Evolutionary conservation across 2,888 invertebrate genomes (phyloP), one percentile per base, ranked within the genome.

Genomic region (Calliphora vomitoria): DNA sequence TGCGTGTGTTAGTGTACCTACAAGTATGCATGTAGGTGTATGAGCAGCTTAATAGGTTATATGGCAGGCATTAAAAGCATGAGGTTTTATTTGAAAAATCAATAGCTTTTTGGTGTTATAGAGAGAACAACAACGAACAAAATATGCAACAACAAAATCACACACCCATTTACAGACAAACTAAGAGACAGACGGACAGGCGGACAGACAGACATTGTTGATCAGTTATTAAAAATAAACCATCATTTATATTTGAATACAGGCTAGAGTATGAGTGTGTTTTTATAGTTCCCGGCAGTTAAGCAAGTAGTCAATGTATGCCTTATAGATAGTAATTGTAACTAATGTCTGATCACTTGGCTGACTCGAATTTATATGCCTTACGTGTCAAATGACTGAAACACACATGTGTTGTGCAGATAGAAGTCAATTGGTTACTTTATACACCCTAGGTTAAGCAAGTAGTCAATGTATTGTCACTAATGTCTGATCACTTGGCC

Each of bases 41-140:
- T 82, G 71, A 71, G 66, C 38, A 50, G 78, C 74, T 86, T 79
- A 86, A 83, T 79, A 69, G 82, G 79, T 82, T 82, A 74, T 86
- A 83, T 75, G 69, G 68, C 74, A 71, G 79, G 79, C 38, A 79
- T 86, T 86, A 79, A 86, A 64, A 44, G 66, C 53, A 82, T 82
- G 74, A 74, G 64, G 25, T 82, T 82, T 82, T 79, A 74, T 74
- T 78, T 69, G 58, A 78, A 86, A 86, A 86, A 82, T 83, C 86
- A 82, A 86, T 86, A 82, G 69, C n/a, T 86, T 86, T 82, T 82
- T 47, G 44, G 35, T 68, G 11, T 79, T 74, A 62, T 71, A 66
- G 58, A 69, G 60, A 69, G 18, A 25, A 41, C 18, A 55, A 50
- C 8, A 47, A 31, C 8, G 62, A 13, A 25, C n/a, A 31, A 35